Conservation (phyloP, 2,797 vertebrate genomes). For the Thripadectes ignobilis region DNA sequence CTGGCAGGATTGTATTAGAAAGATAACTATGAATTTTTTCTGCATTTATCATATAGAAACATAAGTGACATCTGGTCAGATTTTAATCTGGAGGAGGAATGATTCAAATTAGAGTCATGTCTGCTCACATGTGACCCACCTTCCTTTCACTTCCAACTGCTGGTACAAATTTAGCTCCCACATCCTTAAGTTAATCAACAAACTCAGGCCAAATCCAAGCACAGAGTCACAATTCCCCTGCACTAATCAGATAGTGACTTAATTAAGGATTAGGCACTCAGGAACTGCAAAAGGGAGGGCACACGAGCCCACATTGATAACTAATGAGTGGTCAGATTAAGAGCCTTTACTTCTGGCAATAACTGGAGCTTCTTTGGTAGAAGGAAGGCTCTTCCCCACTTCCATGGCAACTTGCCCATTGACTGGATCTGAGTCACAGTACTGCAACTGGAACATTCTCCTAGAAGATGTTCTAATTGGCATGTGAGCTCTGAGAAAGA, state of each 20-base stretch:
- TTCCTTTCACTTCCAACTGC: neutral
- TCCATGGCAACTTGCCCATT: slow-evolving; percentile 50
- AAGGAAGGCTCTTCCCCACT: slow-evolving; percentile 30
- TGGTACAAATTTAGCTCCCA: neutral
- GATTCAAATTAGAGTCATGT: neutral
- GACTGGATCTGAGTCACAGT: slow-evolving; percentile 65
- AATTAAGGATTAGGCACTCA: neutral
- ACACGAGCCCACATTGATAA: neutral
- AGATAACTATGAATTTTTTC: neutral
- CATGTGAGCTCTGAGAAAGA: slow-evolving; percentile 34
- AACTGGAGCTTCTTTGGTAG: slow-evolving; percentile 8
- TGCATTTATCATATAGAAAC: neutral
- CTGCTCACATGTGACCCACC: neutral
- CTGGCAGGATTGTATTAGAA: neutral
- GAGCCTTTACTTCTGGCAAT: slow-evolving; percentile 5
- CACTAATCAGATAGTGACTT: neutral
- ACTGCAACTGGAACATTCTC: slow-evolving; percentile 63
- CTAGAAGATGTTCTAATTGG: slow-evolving; percentile 50
- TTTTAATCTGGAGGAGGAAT: neutral
- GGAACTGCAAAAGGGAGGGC: neutral
- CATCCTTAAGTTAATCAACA: neutral
- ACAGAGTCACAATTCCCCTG: neutral
- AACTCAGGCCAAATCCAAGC: neutral
- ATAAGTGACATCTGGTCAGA: neutral
- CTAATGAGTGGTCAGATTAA: neutral